Conservation (phyloP, 2,797 vertebrate genomes). For the Merluccius polli region DNA sequence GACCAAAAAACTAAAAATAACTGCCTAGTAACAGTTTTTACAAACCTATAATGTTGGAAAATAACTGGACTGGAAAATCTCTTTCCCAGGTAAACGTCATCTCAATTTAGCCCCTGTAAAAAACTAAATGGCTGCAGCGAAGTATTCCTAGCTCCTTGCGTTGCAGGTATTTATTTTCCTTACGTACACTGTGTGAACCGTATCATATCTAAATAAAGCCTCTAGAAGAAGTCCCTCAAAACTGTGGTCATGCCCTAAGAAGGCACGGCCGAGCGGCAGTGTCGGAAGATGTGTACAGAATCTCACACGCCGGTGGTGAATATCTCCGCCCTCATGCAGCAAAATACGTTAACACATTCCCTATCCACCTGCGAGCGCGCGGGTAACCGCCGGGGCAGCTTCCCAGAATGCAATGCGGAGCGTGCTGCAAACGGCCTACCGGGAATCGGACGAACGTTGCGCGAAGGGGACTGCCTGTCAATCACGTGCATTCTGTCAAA, state of each 20-base stretch:
- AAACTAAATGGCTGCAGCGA: not conserved
- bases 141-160: not conserved
- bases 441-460: conserved; percentile 3
- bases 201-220: conserved; percentile 2
- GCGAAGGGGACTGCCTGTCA: conserved; percentile 7
- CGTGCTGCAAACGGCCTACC: not conserved
- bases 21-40: not conserved
- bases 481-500: conserved; percentile 3
- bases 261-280: not conserved
- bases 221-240: conserved; percentile 17
- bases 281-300: conserved; percentile 26
- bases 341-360: conserved; percentile 39
- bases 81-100: not conserved
- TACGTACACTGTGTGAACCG: not conserved
- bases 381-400: conserved; percentile 24
- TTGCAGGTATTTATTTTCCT: not conserved
- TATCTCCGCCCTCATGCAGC: conserved; percentile 45
- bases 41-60: not conserved
- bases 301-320: conserved; percentile 23
- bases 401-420: conserved; percentile 16
- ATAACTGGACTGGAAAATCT: not conserved
- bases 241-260: conserved; percentile 20
- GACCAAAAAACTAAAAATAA: not conserved
- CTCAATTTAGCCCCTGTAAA: not conserved
- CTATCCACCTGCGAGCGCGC: conserved; percentile 18